Conservation (phyloP, 1,140 invertebrate genomes). For the Carposina sasakii region DNA sequence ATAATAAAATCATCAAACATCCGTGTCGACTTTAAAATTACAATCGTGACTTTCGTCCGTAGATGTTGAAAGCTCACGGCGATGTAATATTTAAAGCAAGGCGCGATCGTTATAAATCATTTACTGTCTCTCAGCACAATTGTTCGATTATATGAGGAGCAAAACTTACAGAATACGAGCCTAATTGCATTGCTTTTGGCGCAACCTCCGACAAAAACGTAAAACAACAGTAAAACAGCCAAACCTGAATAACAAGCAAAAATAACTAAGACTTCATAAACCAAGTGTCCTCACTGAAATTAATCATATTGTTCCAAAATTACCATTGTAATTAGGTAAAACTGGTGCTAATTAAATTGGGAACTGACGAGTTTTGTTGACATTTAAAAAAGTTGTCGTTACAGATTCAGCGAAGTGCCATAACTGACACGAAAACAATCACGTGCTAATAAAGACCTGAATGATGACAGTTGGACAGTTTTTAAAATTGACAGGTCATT, state of each 20-base stretch:
- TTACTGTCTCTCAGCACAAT: conserved; percentile 52
- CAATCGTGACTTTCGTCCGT: conserved; percentile 65
- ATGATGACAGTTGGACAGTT: too few species aligned
- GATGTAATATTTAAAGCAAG: conserved; percentile 65
- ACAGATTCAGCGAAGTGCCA: conserved; percentile 63
- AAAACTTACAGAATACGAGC: conserved; percentile 48
- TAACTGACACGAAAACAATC: conserved; percentile 61
- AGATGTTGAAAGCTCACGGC: conserved; percentile 66
- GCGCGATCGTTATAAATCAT: conserved; percentile 65
- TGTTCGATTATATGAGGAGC: conserved; percentile 58
- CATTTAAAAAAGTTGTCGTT: conserved; percentile 43
- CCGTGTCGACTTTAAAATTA: conserved; percentile 66
- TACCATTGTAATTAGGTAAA: conserved; percentile 58
- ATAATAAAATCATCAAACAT: conserved; percentile 57
- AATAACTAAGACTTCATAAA: not conserved
- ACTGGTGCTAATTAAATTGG: conserved; percentile 35
- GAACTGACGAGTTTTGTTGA: conserved; percentile 41
- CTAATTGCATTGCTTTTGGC: conserved; percentile 40
- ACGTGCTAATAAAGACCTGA: conserved; percentile 56
- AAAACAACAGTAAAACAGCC: too few species aligned
- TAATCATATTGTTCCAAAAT: too few species aligned
- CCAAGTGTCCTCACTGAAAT: too few species aligned
- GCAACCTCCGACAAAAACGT: not conserved
- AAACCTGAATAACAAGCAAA: not conserved
- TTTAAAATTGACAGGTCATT: too few species aligned